These are phyloP conservation scores for Suillia variegata DNA, from an alignment of 2,888 invertebrate species.

Conservation along the genomic window DNA sequence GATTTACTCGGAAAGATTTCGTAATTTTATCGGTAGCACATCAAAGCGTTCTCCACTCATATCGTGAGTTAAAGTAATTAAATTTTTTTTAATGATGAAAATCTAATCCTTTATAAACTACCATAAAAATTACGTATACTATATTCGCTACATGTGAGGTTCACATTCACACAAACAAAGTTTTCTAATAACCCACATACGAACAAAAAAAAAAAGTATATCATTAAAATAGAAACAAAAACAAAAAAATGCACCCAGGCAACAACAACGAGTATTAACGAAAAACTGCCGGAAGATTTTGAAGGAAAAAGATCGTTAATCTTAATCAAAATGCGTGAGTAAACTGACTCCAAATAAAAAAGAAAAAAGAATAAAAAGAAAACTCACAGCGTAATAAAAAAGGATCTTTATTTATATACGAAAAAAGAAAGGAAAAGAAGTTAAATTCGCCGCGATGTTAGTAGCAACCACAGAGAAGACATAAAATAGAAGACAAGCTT, in stretches of 20 bases:
- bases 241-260: too few relatives aligned
- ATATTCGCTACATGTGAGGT: neutral
- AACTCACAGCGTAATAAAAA: neutral
- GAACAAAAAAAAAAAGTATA: neutral
- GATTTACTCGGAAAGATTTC: too few relatives aligned
- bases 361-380: neutral
- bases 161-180: neutral
- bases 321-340: constrained; percentile 4
- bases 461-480: neutral
- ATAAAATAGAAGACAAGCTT: neutral
- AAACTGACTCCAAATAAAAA: constrained; percentile 2
- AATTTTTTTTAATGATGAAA: neutral
- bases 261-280: too few relatives aligned
- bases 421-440: neutral
- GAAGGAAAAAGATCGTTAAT: constrained; percentile 2
- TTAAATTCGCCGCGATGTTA: neutral
- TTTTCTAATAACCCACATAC: neutral
- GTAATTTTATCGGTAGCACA: too few relatives aligned
- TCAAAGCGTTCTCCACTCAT: too few relatives aligned
- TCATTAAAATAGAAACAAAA: too few relatives aligned
- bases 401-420: neutral
- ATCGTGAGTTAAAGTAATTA: neutral
- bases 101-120: neutral
- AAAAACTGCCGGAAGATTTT: too few relatives aligned
- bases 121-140: neutral